These are phyloP conservation scores for Ectemnius continuus DNA, from an alignment of 2,888 invertebrate species.

Conservation along the genomic window DNA sequence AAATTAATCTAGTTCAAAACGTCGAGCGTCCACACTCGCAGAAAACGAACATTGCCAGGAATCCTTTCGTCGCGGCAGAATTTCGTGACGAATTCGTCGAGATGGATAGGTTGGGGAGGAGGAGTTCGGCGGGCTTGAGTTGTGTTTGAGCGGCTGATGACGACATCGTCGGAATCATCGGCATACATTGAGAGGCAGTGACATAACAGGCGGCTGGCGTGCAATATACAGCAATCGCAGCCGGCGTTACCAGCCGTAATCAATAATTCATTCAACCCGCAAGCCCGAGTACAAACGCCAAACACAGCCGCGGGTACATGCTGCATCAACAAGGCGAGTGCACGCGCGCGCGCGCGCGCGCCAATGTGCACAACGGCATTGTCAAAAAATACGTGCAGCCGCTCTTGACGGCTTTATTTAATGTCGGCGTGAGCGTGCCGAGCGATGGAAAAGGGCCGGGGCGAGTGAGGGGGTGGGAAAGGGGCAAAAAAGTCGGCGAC, in stretches of 20 bases:
- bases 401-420: too few species aligned
- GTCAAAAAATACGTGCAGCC: neutral
- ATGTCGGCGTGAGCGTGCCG: too few species aligned
- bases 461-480: too few species aligned
- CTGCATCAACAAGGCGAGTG: neutral
- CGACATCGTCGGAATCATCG: constrained; percentile 58
- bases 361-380: neutral
- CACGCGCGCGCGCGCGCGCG: neutral
- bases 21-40: too few species aligned
- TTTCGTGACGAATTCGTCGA: too few species aligned
- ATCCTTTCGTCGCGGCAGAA: too few species aligned
- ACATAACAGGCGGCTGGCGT: constrained; percentile 51
- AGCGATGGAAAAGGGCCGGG: too few species aligned
- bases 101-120: neutral
- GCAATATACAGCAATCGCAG: constrained; percentile 47
- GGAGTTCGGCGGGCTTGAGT: constrained; percentile 16
- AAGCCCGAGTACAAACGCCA: constrained; percentile 40
- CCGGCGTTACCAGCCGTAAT: constrained; percentile 45
- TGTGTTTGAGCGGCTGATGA: constrained; percentile 34
- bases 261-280: constrained; percentile 62
- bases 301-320: constrained; percentile 29
- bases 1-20: too few species aligned
- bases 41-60: too few species aligned
- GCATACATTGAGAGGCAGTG: constrained; percentile 54
- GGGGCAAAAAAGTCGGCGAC: too few species aligned